Conservation (phyloP, 2,797 vertebrate species). For the Paedocypris micromegethes region DNA sequence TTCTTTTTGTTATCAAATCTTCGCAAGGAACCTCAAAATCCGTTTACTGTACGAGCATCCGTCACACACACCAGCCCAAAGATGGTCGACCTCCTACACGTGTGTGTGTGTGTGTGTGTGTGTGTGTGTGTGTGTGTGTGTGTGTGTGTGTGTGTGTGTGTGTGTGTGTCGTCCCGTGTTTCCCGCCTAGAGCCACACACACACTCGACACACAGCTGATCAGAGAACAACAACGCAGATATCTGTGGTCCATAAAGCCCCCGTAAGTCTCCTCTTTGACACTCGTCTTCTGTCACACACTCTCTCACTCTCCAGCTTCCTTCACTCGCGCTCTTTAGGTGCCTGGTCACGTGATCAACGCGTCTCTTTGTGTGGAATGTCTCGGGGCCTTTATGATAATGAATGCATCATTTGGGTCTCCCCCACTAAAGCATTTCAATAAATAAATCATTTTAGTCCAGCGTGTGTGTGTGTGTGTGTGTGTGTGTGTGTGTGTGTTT, state of each 20-base stretch:
- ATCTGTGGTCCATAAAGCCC: conserved; percentile 65
- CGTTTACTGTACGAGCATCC: conserved; percentile 45
- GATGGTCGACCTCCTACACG: conserved; percentile 6
- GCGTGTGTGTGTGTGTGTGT: conserved; percentile 41
- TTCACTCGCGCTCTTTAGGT: conserved; percentile 47
- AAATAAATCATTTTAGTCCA: conserved; percentile 75
- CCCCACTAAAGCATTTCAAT: conserved; percentile 71
- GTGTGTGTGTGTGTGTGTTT: conserved; percentile 25
- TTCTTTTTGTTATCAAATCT: conserved; percentile 61
- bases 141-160: too few relatives aligned
- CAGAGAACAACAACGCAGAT: conserved; percentile 41
- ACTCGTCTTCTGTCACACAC: conserved; percentile 71
- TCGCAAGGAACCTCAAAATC: conserved; percentile 59
- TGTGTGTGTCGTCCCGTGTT: conserved; percentile 53
- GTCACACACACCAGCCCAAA: conserved; percentile 40
- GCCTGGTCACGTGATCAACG: conserved; percentile 27
- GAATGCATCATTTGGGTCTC: conserved; percentile 60
- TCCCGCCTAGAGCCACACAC: conserved; percentile 69
- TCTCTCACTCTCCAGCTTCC: conserved; percentile 44
- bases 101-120: too few relatives aligned
- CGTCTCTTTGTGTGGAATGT: conserved; percentile 59
- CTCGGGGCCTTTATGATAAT: conserved; percentile 81
- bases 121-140: conserved; percentile 44
- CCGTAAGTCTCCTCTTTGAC: conserved; percentile 72
- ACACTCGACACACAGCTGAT: conserved; percentile 53